These are phyloP conservation scores for Vireo altiloquus DNA, from an alignment of 2,113 vertebrate genomes.

Conservation along the genomic window DNA sequence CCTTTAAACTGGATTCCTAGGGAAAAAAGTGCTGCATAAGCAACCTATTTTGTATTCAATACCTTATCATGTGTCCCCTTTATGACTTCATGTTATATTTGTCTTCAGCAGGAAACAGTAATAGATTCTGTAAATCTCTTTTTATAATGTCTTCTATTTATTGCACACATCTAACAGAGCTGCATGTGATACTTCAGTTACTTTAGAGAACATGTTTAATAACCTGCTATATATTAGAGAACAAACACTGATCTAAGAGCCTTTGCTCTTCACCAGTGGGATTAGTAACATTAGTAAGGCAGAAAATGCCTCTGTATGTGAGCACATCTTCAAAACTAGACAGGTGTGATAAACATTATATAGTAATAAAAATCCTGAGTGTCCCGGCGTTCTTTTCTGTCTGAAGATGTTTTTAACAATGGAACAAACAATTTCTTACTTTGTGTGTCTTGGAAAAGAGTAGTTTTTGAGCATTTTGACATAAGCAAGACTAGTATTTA, in stretches of 20 bases:
- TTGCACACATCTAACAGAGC: not conserved
- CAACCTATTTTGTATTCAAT: not conserved
- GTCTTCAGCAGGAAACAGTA: not conserved
- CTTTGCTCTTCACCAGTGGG: not conserved
- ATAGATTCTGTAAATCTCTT: slow-evolving; percentile 18
- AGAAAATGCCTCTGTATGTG: not conserved
- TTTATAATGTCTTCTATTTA: not conserved
- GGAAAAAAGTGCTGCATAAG: not conserved
- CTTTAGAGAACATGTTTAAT: not conserved
- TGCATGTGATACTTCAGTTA: not conserved
- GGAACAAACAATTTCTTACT: not conserved
- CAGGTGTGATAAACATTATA: not conserved
- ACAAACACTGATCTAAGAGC: not conserved
- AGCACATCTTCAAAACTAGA: not conserved
- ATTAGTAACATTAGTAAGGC: not conserved
- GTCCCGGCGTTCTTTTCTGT: not conserved
- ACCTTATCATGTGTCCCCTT: not conserved
- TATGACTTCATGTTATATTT: slow-evolving; percentile 31
- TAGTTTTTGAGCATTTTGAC: not conserved
- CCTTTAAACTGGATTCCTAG: not conserved
- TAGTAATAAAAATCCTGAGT: not conserved
- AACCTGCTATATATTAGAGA: not conserved
- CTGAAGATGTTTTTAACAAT: not conserved
- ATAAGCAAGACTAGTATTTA: not conserved
- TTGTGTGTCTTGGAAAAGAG: not conserved